Conservation (phyloP, 2,888 invertebrate genomes). For the Didymodactylos carnosus region DNA sequence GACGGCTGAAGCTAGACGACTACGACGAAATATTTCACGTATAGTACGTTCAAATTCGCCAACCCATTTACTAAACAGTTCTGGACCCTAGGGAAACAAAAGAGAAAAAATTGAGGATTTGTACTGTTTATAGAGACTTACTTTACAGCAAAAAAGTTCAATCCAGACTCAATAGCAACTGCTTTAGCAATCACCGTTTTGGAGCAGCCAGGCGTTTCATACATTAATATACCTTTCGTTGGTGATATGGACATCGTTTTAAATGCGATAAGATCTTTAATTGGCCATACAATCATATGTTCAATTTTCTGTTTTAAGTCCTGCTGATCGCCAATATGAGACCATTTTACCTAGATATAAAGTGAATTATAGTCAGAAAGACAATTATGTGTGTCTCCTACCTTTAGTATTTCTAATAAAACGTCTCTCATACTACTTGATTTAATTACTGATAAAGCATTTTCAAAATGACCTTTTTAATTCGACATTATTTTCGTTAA, state of each 20-base stretch:
- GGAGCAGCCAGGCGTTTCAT: conserved; percentile 90
- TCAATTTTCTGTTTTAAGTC: conserved; percentile 61
- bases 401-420: conserved; percentile 19
- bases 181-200: conserved; percentile 97
- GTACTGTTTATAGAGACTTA: conserved; percentile 20
- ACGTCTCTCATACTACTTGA: conserved; percentile 13
- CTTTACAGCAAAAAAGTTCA: conserved; percentile 83
- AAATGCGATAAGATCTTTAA: conserved; percentile 64
- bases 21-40: conserved; percentile 57
- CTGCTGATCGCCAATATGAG: conserved; percentile 75
- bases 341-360: no score
- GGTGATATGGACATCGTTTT: conserved; percentile 57
- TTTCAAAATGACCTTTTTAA: not conserved
- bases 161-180: conserved; percentile 73
- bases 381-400: no score
- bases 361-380: no score
- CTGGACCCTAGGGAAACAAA: conserved; percentile 51
- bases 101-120: no score
- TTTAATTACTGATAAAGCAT: conserved; percentile 3
- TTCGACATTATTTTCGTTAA: no score
- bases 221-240: conserved; percentile 72
- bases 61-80: conserved; percentile 89
- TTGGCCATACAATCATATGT: conserved; percentile 80
- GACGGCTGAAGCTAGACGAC: conserved; percentile 72
- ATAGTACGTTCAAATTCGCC: conserved; percentile 89